Conservation (phyloP, 1,140 invertebrate species). For the Calliopsis andreniformis region DNA sequence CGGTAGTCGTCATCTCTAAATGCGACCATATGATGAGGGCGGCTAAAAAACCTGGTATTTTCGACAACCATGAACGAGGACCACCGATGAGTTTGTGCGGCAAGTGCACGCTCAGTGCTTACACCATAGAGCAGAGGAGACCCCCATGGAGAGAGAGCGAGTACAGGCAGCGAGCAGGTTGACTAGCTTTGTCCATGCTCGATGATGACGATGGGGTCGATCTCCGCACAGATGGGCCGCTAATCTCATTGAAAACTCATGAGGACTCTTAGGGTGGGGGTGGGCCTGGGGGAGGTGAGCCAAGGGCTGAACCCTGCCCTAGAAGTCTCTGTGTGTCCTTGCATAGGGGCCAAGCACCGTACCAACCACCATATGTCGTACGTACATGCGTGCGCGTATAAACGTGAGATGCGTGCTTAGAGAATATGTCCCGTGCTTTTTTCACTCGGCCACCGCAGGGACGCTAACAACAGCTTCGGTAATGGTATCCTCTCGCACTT, state of each 20-base stretch:
- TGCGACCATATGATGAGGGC: constrained; percentile 75
- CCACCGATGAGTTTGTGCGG: constrained; percentile 61
- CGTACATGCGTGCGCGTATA: constrained; percentile 72
- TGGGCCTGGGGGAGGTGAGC: constrained; percentile 43
- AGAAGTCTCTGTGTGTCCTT: constrained; percentile 65
- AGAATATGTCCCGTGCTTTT: constrained; percentile 58
- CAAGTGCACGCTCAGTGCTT: constrained; percentile 74
- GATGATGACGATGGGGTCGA: constrained; percentile 78
- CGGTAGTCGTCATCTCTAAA: constrained; percentile 75
- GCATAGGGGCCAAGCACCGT: constrained; percentile 72
- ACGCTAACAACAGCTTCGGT: too few species aligned
- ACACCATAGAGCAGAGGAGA: constrained; percentile 55
- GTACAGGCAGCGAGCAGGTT: constrained; percentile 77
- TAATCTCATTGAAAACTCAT: constrained; percentile 83
- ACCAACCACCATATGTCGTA: constrained; percentile 81
- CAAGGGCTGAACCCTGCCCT: constrained; percentile 59
- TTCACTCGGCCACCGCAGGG: neutral
- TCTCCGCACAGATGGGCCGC: constrained; percentile 80
- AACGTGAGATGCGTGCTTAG: constrained; percentile 48
- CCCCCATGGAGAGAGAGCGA: constrained; percentile 64
- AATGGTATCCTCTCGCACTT: too few species aligned
- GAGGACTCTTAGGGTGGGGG: constrained; percentile 77
- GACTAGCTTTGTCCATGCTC: constrained; percentile 78
- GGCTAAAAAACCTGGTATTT: constrained; percentile 69
- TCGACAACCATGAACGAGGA: constrained; percentile 36